Evolutionary conservation across 2,797 vertebrate species (phyloP).

Genomic region (Catostomus latipinnis): DNA sequence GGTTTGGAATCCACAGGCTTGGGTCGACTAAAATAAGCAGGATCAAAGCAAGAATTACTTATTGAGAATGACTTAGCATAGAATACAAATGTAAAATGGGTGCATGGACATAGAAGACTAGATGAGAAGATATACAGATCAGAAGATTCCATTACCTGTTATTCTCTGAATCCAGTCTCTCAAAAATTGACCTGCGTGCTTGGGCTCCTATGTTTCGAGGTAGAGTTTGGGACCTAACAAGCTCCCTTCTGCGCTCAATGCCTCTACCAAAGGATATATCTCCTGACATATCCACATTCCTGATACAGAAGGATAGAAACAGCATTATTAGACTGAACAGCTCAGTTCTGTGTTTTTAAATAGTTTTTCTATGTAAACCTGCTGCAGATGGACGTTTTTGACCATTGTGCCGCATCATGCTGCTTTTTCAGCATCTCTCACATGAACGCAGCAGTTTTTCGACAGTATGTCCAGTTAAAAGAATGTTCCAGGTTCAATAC

Average conservation of each 20-base stretch:
- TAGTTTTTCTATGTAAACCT: too few species aligned
- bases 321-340: not conserved
- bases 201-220: constrained; percentile 87
- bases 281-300: constrained; percentile 61
- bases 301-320: constrained; percentile 52
- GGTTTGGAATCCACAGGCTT: constrained; percentile 83
- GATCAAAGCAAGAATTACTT: constrained; percentile 6
- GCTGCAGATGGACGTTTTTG: too few species aligned
- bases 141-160: constrained; percentile 74
- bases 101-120: not conserved
- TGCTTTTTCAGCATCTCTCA: too few species aligned
- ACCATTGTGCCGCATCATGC: too few species aligned
- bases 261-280: constrained; percentile 64
- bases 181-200: constrained; percentile 86
- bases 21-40: constrained; percentile 60
- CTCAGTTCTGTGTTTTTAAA: not conserved
- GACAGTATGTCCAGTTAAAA: too few species aligned
- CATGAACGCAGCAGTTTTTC: too few species aligned
- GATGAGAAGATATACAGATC: not conserved
- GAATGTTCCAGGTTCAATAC: too few species aligned
- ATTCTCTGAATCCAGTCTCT: constrained; percentile 85
- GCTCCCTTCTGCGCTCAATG: constrained; percentile 84
- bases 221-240: constrained; percentile 94
- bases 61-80: not conserved
- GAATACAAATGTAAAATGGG: not conserved